phyloP scores from a whole-genome alignment of 2,888 invertebrate species.

The Parelbella ahira region DNA sequence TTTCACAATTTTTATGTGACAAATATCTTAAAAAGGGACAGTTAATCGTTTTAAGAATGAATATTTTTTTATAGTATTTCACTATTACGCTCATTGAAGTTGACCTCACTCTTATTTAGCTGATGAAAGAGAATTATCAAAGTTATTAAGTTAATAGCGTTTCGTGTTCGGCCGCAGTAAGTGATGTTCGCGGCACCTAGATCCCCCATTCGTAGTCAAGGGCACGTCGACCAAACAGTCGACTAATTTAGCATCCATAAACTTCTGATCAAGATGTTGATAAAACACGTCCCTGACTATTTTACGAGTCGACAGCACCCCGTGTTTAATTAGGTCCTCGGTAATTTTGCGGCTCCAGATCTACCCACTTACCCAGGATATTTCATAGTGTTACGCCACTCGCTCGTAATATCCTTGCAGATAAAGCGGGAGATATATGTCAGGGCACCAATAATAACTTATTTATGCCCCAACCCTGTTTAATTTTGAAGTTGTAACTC shows the following conservation, averaged over 20 bases:
- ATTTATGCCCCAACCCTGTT: too few species aligned
- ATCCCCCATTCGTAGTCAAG: constrained; percentile 41
- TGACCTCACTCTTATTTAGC: too few species aligned
- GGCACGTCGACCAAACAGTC: constrained; percentile 52
- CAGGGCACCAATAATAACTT: too few species aligned
- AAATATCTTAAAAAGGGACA: too few species aligned
- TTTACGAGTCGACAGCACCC: constrained; percentile 39
- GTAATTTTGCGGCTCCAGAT: constrained; percentile 9
- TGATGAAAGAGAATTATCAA: constrained; percentile 17
- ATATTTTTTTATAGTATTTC: too few species aligned
- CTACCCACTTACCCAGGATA: neutral
- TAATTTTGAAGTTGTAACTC: too few species aligned
- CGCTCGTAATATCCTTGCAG: too few species aligned
- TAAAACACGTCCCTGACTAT: constrained; percentile 54
- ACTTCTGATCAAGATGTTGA: constrained; percentile 55
- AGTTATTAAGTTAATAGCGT: constrained; percentile 56
- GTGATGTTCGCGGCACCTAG: constrained; percentile 46
- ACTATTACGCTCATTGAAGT: too few species aligned
- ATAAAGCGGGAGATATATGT: too few species aligned
- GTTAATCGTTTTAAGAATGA: too few species aligned
- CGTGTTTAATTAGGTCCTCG: constrained; percentile 13
- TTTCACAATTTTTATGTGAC: too few species aligned
- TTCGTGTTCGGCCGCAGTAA: constrained; percentile 62
- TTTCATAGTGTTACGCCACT: too few species aligned
- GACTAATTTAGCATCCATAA: constrained; percentile 60